These are phyloP conservation scores for Caenorhabditis angaria DNA, from an alignment of 2,888 invertebrate species.

Conservation along the genomic window DNA sequence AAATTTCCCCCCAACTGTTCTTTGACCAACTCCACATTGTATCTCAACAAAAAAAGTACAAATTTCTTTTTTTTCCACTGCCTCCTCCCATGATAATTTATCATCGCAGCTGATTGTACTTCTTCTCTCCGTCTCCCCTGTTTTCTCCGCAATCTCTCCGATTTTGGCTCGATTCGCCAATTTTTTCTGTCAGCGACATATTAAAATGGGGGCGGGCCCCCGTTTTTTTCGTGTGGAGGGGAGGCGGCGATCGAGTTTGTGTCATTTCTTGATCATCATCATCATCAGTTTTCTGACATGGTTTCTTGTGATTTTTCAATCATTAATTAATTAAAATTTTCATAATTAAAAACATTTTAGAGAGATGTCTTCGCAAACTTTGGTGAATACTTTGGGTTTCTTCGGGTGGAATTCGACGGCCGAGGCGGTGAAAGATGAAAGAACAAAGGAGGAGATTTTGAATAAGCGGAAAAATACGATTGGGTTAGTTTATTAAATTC, in stretches of 20 bases:
- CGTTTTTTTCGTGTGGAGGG: too few species aligned
- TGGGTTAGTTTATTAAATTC: constrained; percentile 41
- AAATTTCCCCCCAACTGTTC: too few species aligned
- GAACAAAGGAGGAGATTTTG: constrained; percentile 57
- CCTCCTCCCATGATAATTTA: background rate
- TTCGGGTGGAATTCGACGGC: constrained; percentile 38
- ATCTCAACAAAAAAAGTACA: background rate
- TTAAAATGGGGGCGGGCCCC: too few species aligned
- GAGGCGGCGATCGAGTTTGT: too few species aligned
- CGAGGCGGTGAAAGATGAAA: constrained; percentile 23
- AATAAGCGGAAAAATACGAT: constrained; percentile 57
- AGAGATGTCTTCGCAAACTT: constrained; percentile 14
- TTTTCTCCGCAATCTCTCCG: background rate
- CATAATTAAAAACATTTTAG: too few species aligned
- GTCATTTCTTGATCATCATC: too few species aligned
- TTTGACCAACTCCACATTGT: too few species aligned
- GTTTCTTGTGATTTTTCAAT: background rate
- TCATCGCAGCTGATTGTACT: background rate
- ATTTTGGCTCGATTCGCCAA: too few species aligned
- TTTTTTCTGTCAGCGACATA: background rate
- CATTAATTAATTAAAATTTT: background rate
- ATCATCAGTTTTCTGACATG: too few species aligned
- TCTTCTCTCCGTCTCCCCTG: background rate
- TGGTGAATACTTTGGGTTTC: constrained; percentile 53
- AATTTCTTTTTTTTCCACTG: background rate